Evolutionary conservation across 2,888 invertebrate genomes (phyloP), one percentile per base, ranked within the genome.

Genomic region (Spodoptera exigua): DNA sequence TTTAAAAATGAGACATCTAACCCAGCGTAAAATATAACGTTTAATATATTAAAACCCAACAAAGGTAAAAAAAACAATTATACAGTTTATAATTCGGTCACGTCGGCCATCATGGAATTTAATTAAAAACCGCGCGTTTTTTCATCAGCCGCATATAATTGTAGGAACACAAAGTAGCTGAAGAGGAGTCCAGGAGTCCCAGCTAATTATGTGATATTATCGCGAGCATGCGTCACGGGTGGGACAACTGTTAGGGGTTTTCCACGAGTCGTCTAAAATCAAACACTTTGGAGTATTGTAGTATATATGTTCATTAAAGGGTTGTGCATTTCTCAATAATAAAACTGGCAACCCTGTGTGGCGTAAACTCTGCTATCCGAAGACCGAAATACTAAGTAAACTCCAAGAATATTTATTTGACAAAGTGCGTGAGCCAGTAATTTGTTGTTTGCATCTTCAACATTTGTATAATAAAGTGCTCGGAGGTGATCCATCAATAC

Each of bases 11-110:
- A 34, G 48, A 52, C 27, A 11, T 10, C 54, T 45, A 55, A 53
- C 55, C 13, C 39, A 39, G 27, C 36, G n/a, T 57, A 32, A 53
- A 54, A 61, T 49, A 62, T 44, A 63, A 62, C 56, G 52, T 61
- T 61, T 62, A 68, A 71, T 75, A 79, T 78, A 82, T 80, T 77
- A 77, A 80, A 82, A 76, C 79, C 61, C 77, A 80, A 79, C 81
- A 81, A 71, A 60, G 62, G 70, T 60, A 74, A 74, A 74, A 73
- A 81, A 79, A 81, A 74, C 73, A 79, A 74, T 80, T 76, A 78
- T 65, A 58, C 44, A 55, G 68, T 79, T 80, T 70, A 76, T 76
- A 82, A 71, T 72, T 68, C 67, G 61, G 78, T 77, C 81, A 81
- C 83, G 81, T 73, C 51, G 69, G 53, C 72, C 69, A 61, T 58